Evolutionary conservation across 2,797 vertebrate species (phyloP).

Genomic region (Hephaestus fuliginosus): DNA sequence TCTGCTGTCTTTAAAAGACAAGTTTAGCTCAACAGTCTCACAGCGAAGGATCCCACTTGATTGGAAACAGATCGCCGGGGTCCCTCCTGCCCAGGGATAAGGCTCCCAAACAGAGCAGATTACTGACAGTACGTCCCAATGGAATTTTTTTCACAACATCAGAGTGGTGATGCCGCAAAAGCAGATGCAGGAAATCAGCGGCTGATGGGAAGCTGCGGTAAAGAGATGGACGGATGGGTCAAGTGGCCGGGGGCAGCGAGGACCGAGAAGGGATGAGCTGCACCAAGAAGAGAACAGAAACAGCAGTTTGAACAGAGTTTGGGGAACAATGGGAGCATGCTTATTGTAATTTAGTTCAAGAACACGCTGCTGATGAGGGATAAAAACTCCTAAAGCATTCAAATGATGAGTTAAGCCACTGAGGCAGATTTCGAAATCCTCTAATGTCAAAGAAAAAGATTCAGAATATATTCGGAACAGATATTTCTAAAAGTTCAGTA

Average conservation of each 20-base stretch:
- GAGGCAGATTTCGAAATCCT: not conserved
- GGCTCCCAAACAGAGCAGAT: slow-evolving; percentile 51
- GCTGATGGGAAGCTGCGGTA: slow-evolving; percentile 90
- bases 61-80: slow-evolving; percentile 37
- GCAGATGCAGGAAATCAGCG: slow-evolving; percentile 73
- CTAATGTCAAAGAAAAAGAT: not conserved
- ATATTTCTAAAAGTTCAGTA: not conserved
- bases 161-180: not conserved
- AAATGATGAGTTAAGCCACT: not conserved
- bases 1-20: slow-evolving; percentile 44
- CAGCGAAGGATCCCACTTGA: slow-evolving; percentile 51
- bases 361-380: not conserved
- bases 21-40: slow-evolving; percentile 56
- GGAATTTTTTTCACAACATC: slow-evolving; percentile 36
- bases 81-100: slow-evolving; percentile 37
- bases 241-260: slow-evolving; percentile 87
- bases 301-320: not conserved
- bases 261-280: slow-evolving; percentile 97
- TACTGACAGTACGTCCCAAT: slow-evolving; percentile 38
- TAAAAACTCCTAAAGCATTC: not conserved
- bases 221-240: slow-evolving; percentile 86
- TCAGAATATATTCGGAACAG: not conserved
- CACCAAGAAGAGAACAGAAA: slow-evolving; percentile 24
- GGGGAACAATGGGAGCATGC: not conserved
- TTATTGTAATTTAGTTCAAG: not conserved